phyloP scores from a whole-genome alignment of 1,140 invertebrate genomes.

The Teleogryllus occipitalis region DNA sequence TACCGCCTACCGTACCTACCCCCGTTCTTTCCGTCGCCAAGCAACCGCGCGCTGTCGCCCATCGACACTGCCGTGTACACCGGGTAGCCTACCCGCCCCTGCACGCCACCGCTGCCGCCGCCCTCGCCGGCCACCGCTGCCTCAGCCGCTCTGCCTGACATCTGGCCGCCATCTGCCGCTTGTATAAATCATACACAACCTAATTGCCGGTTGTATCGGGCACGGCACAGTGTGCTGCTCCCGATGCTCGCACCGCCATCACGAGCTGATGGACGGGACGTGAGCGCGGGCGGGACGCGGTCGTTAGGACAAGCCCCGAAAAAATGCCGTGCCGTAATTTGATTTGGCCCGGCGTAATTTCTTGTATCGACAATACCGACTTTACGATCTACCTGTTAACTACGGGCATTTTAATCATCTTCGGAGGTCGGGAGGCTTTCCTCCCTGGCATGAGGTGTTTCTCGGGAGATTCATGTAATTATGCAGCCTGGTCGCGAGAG shows the following conservation, averaged over 20 bases:
- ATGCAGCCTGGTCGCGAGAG: too few species aligned
- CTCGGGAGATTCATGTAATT: too few species aligned
- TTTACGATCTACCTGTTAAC: neutral
- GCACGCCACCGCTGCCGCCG: neutral
- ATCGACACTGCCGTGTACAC: neutral
- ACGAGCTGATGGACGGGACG: neutral
- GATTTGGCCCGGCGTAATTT: neutral
- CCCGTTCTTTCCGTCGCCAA: neutral
- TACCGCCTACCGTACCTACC: too few species aligned
- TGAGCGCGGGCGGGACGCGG: neutral
- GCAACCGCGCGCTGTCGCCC: neutral
- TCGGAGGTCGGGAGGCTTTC: neutral
- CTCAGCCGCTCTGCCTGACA: neutral
- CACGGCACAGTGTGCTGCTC: neutral
- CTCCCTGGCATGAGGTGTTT: too few species aligned
- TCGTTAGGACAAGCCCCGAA: neutral
- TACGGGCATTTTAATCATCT: neutral
- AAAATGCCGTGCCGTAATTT: neutral
- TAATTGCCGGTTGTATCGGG: conserved; percentile 3
- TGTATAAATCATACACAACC: conserved; percentile 5
- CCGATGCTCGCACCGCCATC: neutral
- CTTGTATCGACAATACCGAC: neutral
- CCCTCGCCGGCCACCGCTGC: neutral
- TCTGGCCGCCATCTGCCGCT: neutral
- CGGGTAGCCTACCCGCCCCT: neutral